Conservation (phyloP, 92 coral and sea anemone genomes). For the Anthopleura xanthogrammica region DNA sequence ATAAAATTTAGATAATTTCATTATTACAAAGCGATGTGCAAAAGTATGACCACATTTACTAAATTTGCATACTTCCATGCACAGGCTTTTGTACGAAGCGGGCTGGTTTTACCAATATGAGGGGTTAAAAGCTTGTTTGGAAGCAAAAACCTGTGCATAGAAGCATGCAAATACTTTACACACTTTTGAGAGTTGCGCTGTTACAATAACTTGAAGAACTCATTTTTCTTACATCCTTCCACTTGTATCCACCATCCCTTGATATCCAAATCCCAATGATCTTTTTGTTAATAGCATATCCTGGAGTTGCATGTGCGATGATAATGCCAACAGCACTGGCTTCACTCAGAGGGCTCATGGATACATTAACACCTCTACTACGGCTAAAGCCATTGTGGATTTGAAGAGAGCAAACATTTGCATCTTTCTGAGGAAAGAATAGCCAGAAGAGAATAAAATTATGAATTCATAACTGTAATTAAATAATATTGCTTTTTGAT, state of each 20-base stretch:
- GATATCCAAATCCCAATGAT: slow-evolving; percentile 70
- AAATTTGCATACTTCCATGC: background rate
- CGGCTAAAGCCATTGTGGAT: slow-evolving; percentile 72
- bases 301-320: slow-evolving; percentile 71
- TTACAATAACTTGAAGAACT: too few species aligned
- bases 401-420: slow-evolving; percentile 59
- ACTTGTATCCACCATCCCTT: slow-evolving; percentile 74
- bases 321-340: slow-evolving; percentile 73
- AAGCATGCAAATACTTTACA: too few species aligned
- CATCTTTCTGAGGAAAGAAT: slow-evolving; percentile 21
- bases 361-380: slow-evolving; percentile 41
- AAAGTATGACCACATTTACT: background rate
- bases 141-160: too few species aligned
- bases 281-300: slow-evolving; percentile 41
- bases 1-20: too few species aligned
- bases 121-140: too few species aligned
- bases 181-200: too few species aligned
- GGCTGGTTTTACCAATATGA: too few species aligned
- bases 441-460: too few species aligned
- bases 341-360: slow-evolving; percentile 71
- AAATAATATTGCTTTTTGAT: too few species aligned
- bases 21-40: background rate
- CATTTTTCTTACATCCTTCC: slow-evolving; percentile 31
- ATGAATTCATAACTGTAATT: background rate
- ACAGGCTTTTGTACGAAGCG: too few species aligned